These are phyloP conservation scores for Neopelma chrysocephalum DNA, from an alignment of 2,797 vertebrate species.

Conservation along the genomic window DNA sequence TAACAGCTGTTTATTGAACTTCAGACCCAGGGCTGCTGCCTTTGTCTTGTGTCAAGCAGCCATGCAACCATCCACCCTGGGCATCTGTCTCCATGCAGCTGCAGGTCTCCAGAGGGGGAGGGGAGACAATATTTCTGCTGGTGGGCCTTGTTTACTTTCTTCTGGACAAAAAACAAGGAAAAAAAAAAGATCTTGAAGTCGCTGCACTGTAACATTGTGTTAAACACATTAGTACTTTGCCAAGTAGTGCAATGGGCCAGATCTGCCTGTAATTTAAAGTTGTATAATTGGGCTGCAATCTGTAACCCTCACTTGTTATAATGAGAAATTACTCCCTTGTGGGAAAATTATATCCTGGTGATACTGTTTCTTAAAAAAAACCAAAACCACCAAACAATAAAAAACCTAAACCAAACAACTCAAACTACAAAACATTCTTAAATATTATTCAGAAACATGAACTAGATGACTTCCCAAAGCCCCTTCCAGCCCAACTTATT, in stretches of 20 bases:
- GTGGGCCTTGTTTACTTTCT: background rate
- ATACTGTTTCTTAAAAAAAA: background rate
- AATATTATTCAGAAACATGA: background rate
- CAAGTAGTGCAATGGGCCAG: background rate
- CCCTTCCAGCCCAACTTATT: background rate
- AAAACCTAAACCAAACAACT: background rate
- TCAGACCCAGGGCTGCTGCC: background rate
- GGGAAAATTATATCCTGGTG: background rate
- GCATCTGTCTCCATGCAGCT: fast-evolving
- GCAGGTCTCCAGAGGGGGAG: background rate
- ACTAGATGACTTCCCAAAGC: background rate
- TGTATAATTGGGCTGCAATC: background rate
- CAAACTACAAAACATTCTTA: background rate
- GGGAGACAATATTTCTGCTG: background rate
- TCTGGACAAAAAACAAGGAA: background rate
- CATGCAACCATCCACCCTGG: background rate
- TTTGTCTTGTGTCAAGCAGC: background rate
- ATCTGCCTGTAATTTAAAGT: background rate
- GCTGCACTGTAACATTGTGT: background rate
- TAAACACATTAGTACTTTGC: background rate
- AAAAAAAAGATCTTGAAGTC: background rate
- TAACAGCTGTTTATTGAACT: background rate
- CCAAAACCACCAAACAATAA: background rate
- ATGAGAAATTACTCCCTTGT: background rate
- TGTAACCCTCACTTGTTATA: background rate